Evolutionary conservation across 2,113 vertebrate genomes (phyloP).

Genomic region (Aphyosemion australe): DNA sequence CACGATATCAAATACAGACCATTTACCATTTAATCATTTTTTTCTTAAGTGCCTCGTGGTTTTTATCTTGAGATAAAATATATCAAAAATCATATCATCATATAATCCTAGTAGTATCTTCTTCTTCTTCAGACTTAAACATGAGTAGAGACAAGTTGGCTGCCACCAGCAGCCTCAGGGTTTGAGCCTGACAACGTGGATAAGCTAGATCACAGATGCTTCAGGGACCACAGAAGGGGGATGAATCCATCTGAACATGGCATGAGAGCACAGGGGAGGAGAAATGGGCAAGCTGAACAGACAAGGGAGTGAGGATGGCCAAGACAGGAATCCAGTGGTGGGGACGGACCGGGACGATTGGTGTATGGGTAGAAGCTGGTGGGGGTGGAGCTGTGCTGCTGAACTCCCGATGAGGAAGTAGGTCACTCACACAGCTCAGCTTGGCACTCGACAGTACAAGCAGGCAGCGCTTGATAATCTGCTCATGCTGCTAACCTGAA

Average conservation of each 20-base stretch:
- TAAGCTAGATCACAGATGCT: slow-evolving; percentile 29
- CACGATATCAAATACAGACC: no score
- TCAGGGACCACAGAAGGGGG: slow-evolving; percentile 23
- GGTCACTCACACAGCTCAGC: slow-evolving; percentile 43
- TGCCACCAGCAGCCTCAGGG: slow-evolving; percentile 3
- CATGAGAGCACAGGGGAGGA: slow-evolving; percentile 3
- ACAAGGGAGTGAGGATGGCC: slow-evolving; percentile 8
- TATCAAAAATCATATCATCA: no score
- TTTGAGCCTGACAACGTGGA: slow-evolving; percentile 12
- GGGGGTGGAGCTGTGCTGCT: slow-evolving; percentile 27
- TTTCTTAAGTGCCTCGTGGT: no score
- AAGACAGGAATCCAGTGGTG: slow-evolving; percentile 1
- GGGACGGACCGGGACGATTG: background rate
- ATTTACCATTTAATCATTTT: no score
- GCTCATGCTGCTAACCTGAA: slow-evolving; percentile 14
- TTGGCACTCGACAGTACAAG: slow-evolving; percentile 15
- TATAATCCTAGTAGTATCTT: no score
- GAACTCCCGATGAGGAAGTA: slow-evolving; percentile 58
- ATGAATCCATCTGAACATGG: background rate
- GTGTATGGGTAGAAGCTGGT: background rate
- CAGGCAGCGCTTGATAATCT: slow-evolving; percentile 8
- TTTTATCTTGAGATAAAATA: no score
- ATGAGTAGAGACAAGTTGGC: background rate
- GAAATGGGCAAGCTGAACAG: background rate
- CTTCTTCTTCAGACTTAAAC: background rate